Evolutionary conservation across 2,113 vertebrate genomes (phyloP).

Genomic region (Orycteropus afer): DNA sequence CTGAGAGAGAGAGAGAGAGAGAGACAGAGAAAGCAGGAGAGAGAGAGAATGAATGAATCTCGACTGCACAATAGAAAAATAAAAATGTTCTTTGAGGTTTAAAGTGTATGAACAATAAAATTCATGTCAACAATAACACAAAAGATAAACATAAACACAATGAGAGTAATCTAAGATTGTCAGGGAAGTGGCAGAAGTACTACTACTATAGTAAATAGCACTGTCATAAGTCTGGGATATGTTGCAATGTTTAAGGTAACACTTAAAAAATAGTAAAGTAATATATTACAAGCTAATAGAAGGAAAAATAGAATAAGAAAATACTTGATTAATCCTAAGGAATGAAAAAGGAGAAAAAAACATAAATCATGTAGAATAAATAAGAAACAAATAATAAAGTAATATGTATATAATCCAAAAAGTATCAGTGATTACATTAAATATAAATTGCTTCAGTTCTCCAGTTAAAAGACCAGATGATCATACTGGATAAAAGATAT

Average conservation of each 20-base stretch:
- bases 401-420: background rate
- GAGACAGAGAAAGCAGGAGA: no score
- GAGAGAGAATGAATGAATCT: background rate
- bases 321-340: slow-evolving; percentile 18
- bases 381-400: slow-evolving; percentile 28
- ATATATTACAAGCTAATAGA: slow-evolving; percentile 26
- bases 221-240: background rate
- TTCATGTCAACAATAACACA: background rate
- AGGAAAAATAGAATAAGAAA: background rate
- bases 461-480: slow-evolving; percentile 21
- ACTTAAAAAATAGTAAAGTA: slow-evolving; percentile 26
- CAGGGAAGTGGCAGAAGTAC: background rate
- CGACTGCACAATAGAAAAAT: background rate
- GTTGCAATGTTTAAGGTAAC: background rate
- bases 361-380: slow-evolving; percentile 5
- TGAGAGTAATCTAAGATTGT: background rate
- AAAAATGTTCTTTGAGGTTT: background rate
- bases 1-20: no score
- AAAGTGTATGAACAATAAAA: slow-evolving; percentile 43
- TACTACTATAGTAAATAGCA: background rate
- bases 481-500: slow-evolving; percentile 12
- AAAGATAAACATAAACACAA: background rate
- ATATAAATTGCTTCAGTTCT: background rate
- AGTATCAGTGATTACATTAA: slow-evolving; percentile 32
- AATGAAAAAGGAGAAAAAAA: slow-evolving; percentile 31